Conservation (phyloP, 2,888 invertebrate species). For the Homarus gammarus region DNA sequence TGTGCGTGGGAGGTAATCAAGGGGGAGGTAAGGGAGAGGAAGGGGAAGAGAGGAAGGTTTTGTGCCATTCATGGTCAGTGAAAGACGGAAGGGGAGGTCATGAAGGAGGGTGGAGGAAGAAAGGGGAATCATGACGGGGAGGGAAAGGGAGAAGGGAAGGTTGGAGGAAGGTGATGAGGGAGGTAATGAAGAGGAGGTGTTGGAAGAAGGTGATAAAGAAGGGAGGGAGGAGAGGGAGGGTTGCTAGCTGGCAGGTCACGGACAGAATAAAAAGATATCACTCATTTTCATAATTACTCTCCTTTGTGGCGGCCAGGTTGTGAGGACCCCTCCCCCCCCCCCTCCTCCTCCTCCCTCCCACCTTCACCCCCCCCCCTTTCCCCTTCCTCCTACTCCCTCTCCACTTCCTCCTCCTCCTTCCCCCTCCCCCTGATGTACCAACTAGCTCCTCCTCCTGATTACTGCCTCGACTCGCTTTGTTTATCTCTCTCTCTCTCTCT, state of each 20-base stretch:
- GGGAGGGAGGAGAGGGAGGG: background rate
- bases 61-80: background rate
- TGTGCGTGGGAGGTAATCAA: too few species aligned
- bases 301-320: slow-evolving; percentile 24
- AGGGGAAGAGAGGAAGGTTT: background rate
- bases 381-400: background rate
- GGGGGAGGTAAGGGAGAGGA: background rate
- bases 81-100: background rate
- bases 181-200: background rate
- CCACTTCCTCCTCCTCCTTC: too few species aligned
- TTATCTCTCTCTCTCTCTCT: background rate
- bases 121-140: background rate
- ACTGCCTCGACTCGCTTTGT: background rate
- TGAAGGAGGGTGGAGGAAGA: background rate
- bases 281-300: slow-evolving; percentile 52
- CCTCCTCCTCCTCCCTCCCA: slow-evolving; percentile 1
- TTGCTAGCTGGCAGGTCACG: slow-evolving; percentile 29
- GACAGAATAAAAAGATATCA: slow-evolving; percentile 38
- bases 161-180: background rate
- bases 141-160: background rate
- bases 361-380: slow-evolving; percentile 19
- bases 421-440: too few species aligned
- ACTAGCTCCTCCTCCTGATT: background rate
- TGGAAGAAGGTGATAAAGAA: background rate
- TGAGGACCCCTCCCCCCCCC: too few species aligned